Evolutionary conservation across 2,113 vertebrate genomes (phyloP).

Genomic region (Bostrychus sinensis): DNA sequence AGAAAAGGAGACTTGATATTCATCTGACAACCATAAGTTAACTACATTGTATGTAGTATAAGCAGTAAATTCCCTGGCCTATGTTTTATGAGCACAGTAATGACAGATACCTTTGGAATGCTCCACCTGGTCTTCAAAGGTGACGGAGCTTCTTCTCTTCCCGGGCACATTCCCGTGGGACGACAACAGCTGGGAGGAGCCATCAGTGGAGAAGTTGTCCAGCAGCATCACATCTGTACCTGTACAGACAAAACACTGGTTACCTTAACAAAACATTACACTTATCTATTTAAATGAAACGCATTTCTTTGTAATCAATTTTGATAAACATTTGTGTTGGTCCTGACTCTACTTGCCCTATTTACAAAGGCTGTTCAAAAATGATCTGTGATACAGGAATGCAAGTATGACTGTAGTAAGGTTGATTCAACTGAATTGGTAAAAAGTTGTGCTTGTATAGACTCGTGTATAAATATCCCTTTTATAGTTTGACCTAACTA

Average conservation of each 20-base stretch:
- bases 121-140: conserved; percentile 95
- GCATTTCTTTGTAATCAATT: not conserved
- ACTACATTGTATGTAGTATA: not conserved
- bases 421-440: conserved; percentile 16
- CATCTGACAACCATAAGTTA: too few species aligned
- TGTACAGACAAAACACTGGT: conserved; percentile 45
- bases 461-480: too few species aligned
- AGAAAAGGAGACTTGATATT: too few species aligned
- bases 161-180: conserved; percentile 73
- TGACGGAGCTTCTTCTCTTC: conserved; percentile 93
- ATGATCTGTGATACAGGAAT: conserved; percentile 51
- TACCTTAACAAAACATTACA: not conserved
- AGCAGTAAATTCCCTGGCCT: not conserved
- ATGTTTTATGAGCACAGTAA: not conserved
- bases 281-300: not conserved
- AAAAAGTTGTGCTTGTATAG: not conserved
- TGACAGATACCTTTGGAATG: conserved; percentile 83
- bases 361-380: not conserved
- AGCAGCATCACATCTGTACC: conserved; percentile 96
- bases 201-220: conserved; percentile 87
- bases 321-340: not conserved
- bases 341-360: conserved; percentile 40
- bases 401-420: conserved; percentile 15
- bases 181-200: conserved; percentile 67
- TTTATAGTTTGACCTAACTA: too few species aligned